Conservation (phyloP, 2,888 invertebrate genomes). For the Meghimatium bilineatum region DNA sequence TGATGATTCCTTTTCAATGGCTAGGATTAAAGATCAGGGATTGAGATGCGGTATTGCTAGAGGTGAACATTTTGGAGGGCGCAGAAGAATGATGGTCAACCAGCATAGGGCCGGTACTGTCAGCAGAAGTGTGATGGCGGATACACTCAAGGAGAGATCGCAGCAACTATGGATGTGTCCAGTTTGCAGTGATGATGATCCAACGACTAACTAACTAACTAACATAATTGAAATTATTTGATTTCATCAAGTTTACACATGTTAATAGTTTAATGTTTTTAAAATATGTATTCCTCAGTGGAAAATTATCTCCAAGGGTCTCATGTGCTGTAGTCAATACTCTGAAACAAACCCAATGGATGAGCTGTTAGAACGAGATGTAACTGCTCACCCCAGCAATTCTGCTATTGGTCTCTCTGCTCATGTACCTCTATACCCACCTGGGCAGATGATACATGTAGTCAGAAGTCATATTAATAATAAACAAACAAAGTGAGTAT, state of each 20-base stretch:
- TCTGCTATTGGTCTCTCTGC: slow-evolving; percentile 83
- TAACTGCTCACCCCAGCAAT: slow-evolving; percentile 76
- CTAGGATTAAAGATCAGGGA: too few species aligned
- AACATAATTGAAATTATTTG: not conserved
- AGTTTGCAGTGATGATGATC: too few species aligned
- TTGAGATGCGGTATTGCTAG: too few species aligned
- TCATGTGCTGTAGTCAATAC: slow-evolving; percentile 79
- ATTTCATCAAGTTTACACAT: not conserved
- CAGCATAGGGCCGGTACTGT: too few species aligned
- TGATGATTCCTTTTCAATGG: too few species aligned
- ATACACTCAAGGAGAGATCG: too few species aligned
- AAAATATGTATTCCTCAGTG: slow-evolving; percentile 80
- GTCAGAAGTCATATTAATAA: slow-evolving; percentile 89
- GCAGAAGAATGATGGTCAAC: too few species aligned
- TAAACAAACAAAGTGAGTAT: slow-evolving; percentile 73
- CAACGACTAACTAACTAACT: too few species aligned
- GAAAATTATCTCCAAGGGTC: slow-evolving; percentile 89
- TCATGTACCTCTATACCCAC: slow-evolving; percentile 89
- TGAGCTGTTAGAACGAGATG: slow-evolving; percentile 66
- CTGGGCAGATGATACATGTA: slow-evolving; percentile 90
- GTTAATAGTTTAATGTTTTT: not conserved
- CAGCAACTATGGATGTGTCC: too few species aligned
- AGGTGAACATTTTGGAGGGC: too few species aligned
- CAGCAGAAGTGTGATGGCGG: too few species aligned
- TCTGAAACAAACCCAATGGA: slow-evolving; percentile 56